Evolutionary conservation across 1,140 invertebrate genomes (phyloP).

Genomic region (Micrasema minimum): DNA sequence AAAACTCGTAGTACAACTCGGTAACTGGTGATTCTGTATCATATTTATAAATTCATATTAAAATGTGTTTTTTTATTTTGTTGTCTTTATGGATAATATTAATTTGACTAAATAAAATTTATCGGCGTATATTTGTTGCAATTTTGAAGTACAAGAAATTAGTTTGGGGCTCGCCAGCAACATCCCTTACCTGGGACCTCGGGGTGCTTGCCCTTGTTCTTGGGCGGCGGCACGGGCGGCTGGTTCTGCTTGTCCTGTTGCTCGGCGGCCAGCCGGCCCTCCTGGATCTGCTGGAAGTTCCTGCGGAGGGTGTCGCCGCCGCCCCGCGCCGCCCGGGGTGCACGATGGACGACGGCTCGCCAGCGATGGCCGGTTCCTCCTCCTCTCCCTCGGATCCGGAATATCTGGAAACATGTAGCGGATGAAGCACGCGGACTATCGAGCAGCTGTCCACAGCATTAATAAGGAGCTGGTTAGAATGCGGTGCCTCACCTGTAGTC

Average conservation of each 20-base stretch:
- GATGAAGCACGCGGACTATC: no score
- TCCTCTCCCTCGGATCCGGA: slow-evolving; percentile 91
- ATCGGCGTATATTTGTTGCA: no score
- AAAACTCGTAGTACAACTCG: no score
- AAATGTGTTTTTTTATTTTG: no score
- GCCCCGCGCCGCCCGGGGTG: slow-evolving; percentile 80
- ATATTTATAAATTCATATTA: no score
- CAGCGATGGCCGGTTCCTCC: slow-evolving; percentile 84
- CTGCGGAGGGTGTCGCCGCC: slow-evolving; percentile 91
- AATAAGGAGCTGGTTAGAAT: no score
- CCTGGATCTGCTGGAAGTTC: slow-evolving; percentile 98
- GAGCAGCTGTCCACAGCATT: no score
- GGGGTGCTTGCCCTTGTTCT: slow-evolving; percentile 67
- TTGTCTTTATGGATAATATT: no score
- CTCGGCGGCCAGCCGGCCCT: slow-evolving; percentile 74
- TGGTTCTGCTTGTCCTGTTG: slow-evolving; percentile 56
- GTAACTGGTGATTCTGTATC: no score
- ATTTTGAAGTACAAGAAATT: no score
- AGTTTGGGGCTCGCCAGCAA: no score
- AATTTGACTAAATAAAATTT: no score
- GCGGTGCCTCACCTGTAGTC: slow-evolving; percentile 70
- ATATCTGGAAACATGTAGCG: slow-evolving; percentile 67
- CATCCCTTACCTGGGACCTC: slow-evolving; percentile 67
- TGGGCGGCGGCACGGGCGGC: slow-evolving; percentile 68
- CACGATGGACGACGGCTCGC: slow-evolving; percentile 90